Conservation (phyloP, 2,113 vertebrate species). For the Hydropotes inermis region DNA sequence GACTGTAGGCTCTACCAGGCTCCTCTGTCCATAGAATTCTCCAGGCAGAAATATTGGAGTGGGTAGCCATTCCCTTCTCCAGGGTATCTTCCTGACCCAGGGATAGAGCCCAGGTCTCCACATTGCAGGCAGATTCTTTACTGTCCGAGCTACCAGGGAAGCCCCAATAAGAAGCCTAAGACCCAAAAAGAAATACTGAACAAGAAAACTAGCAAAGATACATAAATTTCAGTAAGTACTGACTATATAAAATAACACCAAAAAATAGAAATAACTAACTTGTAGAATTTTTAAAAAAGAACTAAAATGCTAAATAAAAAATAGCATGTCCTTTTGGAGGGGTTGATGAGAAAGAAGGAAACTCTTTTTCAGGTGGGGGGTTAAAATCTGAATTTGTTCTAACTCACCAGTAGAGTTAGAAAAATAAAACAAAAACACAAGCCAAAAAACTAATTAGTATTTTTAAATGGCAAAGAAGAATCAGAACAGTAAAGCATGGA, state of each 20-base stretch:
- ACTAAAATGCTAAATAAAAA: neutral
- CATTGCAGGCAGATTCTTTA: neutral
- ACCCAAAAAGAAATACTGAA: neutral
- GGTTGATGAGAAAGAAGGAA: neutral
- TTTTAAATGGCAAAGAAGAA: conserved; percentile 33
- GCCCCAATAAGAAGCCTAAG: neutral
- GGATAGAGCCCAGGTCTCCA: neutral
- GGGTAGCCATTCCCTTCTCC: neutral
- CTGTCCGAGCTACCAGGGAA: neutral
- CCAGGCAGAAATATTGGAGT: neutral
- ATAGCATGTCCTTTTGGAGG: neutral
- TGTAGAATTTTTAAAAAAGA: neutral
- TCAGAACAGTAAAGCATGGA: neutral
- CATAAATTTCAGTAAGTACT: neutral
- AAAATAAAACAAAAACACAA: neutral
- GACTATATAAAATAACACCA: neutral
- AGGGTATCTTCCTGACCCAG: neutral
- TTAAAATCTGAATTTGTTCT: conserved; percentile 32
- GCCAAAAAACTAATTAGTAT: neutral
- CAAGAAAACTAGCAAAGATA: neutral
- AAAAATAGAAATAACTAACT: neutral
- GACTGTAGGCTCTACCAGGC: neutral
- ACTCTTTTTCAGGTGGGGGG: neutral
- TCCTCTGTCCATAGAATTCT: neutral
- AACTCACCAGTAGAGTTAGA: neutral